These are phyloP conservation scores for Microctonus aethiopoides DNA, from an alignment of 2,888 invertebrate species.

Conservation along the genomic window DNA sequence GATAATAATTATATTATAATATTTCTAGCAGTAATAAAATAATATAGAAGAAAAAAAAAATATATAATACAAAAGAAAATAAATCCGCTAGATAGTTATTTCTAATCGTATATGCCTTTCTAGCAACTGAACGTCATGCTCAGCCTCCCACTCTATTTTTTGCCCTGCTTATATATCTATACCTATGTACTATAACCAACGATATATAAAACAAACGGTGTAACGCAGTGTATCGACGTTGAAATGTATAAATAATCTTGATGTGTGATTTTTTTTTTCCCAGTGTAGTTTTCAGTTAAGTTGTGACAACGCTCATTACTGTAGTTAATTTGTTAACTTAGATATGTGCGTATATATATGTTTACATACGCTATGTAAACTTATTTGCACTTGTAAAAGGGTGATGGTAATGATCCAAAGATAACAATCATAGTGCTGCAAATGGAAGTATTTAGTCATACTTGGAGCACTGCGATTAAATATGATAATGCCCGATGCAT, in stretches of 20 bases:
- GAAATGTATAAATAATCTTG: constrained; percentile 1
- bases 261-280: constrained; percentile 17
- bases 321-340: constrained; percentile 26
- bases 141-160: constrained; percentile 37
- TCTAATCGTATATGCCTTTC: constrained; percentile 30
- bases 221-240: constrained; percentile 17
- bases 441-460: constrained; percentile 36
- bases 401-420: constrained; percentile 30
- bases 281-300: constrained; percentile 18
- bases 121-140: constrained; percentile 32
- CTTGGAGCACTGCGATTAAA: constrained; percentile 12
- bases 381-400: constrained; percentile 35
- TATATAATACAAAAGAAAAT: no score
- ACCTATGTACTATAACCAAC: constrained; percentile 7
- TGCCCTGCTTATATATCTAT: constrained; percentile 1
- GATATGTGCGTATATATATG: constrained; percentile 30
- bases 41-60: no score
- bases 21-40: no score
- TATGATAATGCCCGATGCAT: constrained; percentile 6
- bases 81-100: constrained; percentile 13
- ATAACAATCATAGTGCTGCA: constrained; percentile 30
- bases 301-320: constrained; percentile 43
- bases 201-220: constrained; percentile 8
- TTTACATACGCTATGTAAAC: no score
- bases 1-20: no score